Evolutionary conservation across 2,797 vertebrate species (phyloP).

Genomic region (Bucorvus abyssinicus): DNA sequence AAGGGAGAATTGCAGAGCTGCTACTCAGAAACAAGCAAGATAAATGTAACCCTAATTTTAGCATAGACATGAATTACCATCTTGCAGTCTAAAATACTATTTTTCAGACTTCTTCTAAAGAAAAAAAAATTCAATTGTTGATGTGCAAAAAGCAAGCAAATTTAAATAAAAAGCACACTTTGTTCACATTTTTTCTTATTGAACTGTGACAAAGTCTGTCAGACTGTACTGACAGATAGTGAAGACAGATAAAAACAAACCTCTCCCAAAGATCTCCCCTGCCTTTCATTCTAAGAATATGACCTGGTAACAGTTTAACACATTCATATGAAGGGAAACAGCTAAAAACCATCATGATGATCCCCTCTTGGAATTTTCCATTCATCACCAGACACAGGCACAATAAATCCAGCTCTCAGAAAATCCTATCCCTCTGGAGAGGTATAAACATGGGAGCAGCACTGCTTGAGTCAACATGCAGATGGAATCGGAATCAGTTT

Average conservation of each 20-base stretch:
- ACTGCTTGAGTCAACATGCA: not conserved
- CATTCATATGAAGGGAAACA: not conserved
- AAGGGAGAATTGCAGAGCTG: not conserved
- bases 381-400: not conserved
- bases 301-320: not conserved
- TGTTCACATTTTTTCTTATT: not conserved
- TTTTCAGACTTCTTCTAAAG: not conserved
- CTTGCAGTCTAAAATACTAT: not conserved
- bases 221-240: not conserved
- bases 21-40: not conserved
- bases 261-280: not conserved
- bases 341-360: not conserved
- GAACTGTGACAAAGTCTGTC: not conserved
- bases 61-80: not conserved
- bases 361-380: not conserved
- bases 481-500: not conserved
- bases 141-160: not conserved
- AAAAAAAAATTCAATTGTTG: not conserved
- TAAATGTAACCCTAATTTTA: not conserved
- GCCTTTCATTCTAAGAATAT: not conserved
- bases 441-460: not conserved
- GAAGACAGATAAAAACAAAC: not conserved
- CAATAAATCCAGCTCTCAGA: not conserved
- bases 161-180: not conserved
- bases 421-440: not conserved